Evolutionary conservation across 2,113 vertebrate species (phyloP).

Genomic region (Alosa alosa): DNA sequence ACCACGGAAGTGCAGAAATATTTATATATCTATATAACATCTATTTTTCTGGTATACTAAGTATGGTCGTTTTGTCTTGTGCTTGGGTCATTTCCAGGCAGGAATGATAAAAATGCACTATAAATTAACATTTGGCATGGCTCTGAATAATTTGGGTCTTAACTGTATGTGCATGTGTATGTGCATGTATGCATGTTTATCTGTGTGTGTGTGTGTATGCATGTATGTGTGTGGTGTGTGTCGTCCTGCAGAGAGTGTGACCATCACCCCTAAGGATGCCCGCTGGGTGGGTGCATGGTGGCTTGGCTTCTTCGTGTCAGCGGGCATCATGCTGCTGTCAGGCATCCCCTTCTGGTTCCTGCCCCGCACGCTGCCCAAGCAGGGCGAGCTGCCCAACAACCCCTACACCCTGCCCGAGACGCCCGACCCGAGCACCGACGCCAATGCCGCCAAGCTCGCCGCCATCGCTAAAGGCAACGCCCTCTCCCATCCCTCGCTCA

Average conservation of each 20-base stretch:
- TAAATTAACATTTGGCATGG: too few relatives aligned
- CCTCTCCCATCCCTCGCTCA: neutral
- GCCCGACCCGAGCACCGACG: neutral
- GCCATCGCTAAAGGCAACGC: constrained; percentile 66
- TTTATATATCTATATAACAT: too few relatives aligned
- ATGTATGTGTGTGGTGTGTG: neutral
- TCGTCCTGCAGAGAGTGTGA: constrained; percentile 73
- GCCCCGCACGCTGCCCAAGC: constrained; percentile 71
- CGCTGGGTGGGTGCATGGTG: constrained; percentile 98
- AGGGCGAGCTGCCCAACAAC: constrained; percentile 29
- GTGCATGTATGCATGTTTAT: neutral
- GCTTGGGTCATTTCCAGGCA: too few relatives aligned
- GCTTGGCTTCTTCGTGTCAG: constrained; percentile 80
- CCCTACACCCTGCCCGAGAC: neutral
- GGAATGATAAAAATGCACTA: too few relatives aligned
- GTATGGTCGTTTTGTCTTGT: too few relatives aligned
- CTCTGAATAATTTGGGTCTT: too few relatives aligned
- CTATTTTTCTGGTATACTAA: too few relatives aligned
- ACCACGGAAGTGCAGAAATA: too few relatives aligned
- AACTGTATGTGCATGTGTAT: neutral
- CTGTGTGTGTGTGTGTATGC: neutral
- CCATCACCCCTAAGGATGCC: constrained; percentile 82
- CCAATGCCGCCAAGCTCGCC: constrained; percentile 49
- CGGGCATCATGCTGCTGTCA: constrained; percentile 64
- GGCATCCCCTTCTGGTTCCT: constrained; percentile 90